phyloP scores from a whole-genome alignment of 2,797 vertebrate species.

The Phoebastria nigripes region DNA sequence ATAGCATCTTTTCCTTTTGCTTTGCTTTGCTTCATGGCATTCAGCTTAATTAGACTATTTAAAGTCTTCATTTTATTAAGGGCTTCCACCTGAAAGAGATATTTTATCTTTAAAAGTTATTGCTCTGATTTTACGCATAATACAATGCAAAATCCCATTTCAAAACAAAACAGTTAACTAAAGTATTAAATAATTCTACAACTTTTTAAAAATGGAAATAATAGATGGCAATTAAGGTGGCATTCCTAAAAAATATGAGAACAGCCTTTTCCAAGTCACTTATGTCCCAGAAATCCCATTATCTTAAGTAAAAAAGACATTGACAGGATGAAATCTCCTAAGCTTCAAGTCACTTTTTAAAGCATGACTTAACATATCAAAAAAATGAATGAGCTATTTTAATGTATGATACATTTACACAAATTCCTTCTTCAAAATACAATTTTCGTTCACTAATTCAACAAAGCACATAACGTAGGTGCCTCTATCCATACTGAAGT shows the following conservation, averaged over 20 bases:
- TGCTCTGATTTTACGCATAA: not conserved
- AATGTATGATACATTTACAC: not conserved
- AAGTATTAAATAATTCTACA: not conserved
- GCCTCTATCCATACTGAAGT: not conserved
- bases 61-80: constrained; percentile 95
- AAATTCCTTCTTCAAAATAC: not conserved
- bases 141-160: not conserved
- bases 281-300: not conserved
- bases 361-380: not conserved
- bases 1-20: constrained; percentile 91
- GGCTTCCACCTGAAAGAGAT: constrained; percentile 88
- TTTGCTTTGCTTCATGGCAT: constrained; percentile 88
- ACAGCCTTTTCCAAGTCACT: not conserved
- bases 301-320: not conserved
- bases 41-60: constrained; percentile 93
- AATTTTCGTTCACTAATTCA: not conserved
- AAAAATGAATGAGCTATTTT: not conserved
- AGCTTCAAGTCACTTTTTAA: not conserved
- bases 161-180: not conserved
- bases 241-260: not conserved
- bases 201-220: not conserved
- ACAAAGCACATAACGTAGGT: not conserved
- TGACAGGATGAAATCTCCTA: not conserved
- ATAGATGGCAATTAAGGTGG: not conserved
- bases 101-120: not conserved